Conservation (phyloP, 2,113 vertebrate genomes). For the Rhinopithecus roxellana region DNA sequence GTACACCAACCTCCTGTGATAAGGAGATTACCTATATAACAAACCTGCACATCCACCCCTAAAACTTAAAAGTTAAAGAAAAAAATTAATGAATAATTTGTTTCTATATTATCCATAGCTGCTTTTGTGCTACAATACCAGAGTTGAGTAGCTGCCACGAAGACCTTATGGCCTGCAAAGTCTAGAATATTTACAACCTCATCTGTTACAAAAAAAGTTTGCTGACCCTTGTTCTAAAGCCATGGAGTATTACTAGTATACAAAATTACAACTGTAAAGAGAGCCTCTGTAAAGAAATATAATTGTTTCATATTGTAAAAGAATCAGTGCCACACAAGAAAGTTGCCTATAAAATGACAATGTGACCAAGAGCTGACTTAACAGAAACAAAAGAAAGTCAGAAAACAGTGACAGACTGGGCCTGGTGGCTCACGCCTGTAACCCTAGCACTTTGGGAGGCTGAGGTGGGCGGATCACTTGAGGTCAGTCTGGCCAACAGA, state of each 20-base stretch:
- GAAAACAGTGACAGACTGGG: background rate
- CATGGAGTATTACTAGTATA: background rate
- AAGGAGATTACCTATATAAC: too few relatives aligned
- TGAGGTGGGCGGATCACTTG: too few relatives aligned
- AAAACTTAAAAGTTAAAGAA: too few relatives aligned
- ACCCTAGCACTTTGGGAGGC: too few relatives aligned
- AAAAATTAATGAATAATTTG: too few relatives aligned
- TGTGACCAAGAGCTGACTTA: background rate
- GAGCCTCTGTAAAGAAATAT: background rate
- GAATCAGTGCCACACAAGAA: background rate
- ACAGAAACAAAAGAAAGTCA: background rate
- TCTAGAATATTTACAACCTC: background rate
- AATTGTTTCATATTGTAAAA: background rate
- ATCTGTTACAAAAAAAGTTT: background rate
- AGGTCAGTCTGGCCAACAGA: too few relatives aligned
- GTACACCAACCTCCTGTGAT: too few relatives aligned
- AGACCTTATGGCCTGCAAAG: background rate
- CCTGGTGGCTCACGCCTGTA: too few relatives aligned
- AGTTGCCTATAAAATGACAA: background rate
- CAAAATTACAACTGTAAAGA: background rate
- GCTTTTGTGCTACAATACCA: background rate
- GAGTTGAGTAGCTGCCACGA: background rate
- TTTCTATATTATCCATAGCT: background rate
- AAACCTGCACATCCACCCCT: too few relatives aligned
- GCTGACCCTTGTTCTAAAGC: background rate